Conservation (phyloP, 2,113 vertebrate species). For the Leucoraja erinaceus region DNA sequence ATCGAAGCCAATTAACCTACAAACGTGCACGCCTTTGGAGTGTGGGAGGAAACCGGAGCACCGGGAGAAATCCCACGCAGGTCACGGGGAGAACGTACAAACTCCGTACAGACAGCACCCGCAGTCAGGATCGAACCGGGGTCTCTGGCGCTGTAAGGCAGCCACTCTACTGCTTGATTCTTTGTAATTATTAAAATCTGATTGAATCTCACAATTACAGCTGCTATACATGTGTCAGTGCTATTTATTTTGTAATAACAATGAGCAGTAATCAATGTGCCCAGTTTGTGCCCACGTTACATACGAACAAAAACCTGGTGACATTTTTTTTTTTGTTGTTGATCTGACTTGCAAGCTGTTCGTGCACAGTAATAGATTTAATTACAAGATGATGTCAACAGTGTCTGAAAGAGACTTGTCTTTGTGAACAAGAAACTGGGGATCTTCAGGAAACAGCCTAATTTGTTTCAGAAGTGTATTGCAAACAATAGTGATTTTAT, state of each 20-base stretch:
- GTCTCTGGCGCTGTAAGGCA: no score
- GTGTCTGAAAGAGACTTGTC: constrained; percentile 20
- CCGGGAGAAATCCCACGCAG: no score
- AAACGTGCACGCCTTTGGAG: no score
- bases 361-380: constrained; percentile 36
- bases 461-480: constrained; percentile 19
- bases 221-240: constrained; percentile 22
- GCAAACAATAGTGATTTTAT: constrained; percentile 2
- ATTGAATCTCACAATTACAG: constrained; percentile 37
- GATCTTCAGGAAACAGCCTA: constrained; percentile 12
- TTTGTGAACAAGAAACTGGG: constrained; percentile 11
- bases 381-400: constrained; percentile 37
- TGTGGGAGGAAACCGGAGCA: no score
- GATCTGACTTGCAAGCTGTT: constrained; percentile 36
- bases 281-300: constrained; percentile 16
- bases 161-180: no score
- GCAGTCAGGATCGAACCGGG: no score
- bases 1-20: no score
- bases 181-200: constrained; percentile 32
- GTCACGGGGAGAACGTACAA: no score
- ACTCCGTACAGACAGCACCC: no score
- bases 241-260: constrained; percentile 33
- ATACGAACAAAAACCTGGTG: constrained; percentile 33
- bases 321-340: constrained; percentile 36
- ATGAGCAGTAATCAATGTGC: constrained; percentile 23